These are phyloP conservation scores for Pocillopora verrucosa DNA, from an alignment of 64 coral and sea anemone genomes.

Conservation along the genomic window DNA sequence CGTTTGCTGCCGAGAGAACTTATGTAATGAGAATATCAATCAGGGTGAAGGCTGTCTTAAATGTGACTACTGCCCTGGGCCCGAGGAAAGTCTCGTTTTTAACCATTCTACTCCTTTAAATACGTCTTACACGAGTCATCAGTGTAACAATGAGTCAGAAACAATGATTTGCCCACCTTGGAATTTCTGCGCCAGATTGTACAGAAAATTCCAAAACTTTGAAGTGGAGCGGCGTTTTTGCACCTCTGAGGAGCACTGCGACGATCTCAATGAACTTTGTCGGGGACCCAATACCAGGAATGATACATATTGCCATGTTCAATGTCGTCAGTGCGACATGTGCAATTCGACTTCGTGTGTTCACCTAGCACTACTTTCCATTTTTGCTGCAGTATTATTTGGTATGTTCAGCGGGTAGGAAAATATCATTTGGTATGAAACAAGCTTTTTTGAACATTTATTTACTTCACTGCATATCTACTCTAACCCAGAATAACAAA, in stretches of 20 bases:
- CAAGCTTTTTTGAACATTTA: no score
- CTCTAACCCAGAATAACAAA: no score
- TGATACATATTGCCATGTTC: background rate
- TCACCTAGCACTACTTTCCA: no score
- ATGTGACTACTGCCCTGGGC: slow-evolving; percentile 6
- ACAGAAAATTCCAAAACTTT: background rate
- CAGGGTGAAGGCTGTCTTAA: background rate
- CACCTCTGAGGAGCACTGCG: background rate
- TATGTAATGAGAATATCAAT: background rate
- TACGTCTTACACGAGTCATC: background rate
- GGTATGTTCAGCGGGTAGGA: no score
- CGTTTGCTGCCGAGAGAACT: background rate
- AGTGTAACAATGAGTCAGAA: background rate
- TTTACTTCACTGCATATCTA: no score
- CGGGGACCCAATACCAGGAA: no score
- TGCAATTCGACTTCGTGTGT: background rate
- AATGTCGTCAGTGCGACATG: background rate
- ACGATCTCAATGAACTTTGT: background rate
- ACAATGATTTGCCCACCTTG: background rate
- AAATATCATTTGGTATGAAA: no score
- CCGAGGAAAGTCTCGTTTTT: background rate
- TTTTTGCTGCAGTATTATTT: no score
- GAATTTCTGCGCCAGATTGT: background rate
- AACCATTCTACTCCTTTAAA: background rate
- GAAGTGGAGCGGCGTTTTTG: background rate